A percentile compares a stretch with the other conserved stretches of the same genome.
phyloP scores from a whole-genome alignment of 2,888 invertebrate genomes.

The Dynastes maya region DNA sequence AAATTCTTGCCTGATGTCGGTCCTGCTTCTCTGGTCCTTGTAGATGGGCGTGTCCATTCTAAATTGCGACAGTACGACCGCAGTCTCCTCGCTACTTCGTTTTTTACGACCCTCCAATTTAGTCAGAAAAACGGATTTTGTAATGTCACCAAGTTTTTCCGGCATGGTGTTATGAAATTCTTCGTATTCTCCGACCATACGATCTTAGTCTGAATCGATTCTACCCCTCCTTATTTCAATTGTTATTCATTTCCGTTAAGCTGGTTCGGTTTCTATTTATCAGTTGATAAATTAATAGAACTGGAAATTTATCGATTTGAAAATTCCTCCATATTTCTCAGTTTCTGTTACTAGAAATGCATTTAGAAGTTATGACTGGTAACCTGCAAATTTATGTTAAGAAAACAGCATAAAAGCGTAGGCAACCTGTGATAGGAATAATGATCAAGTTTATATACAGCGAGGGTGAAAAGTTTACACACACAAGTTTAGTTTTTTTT shows the following conservation, averaged over 20 bases:
- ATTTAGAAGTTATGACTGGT: no score
- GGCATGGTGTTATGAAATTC: constrained; percentile 28
- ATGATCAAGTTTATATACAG: no score
- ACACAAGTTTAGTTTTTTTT: no score
- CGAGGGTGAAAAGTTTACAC: no score
- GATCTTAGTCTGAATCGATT: constrained; percentile 3
- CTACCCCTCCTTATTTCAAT: not conserved
- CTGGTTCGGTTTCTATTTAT: no score
- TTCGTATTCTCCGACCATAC: constrained; percentile 7
- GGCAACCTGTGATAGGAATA: no score
- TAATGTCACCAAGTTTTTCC: constrained; percentile 42
- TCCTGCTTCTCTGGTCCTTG: constrained; percentile 59
- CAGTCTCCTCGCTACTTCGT: constrained; percentile 64
- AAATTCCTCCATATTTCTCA: no score
- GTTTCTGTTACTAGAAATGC: no score
- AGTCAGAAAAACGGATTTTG: constrained; percentile 64
- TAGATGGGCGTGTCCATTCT: constrained; percentile 64
- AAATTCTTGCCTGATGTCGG: constrained; percentile 53
- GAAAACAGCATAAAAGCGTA: no score
- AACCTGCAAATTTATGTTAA: no score
- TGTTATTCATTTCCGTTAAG: constrained; percentile 2
- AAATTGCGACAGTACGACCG: constrained; percentile 69
- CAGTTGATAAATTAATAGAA: no score
- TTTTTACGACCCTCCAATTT: constrained; percentile 70
- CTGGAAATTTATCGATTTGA: no score